Evolutionary conservation across 1,140 invertebrate genomes (phyloP).

Genomic region (Cyclargus thomasi): DNA sequence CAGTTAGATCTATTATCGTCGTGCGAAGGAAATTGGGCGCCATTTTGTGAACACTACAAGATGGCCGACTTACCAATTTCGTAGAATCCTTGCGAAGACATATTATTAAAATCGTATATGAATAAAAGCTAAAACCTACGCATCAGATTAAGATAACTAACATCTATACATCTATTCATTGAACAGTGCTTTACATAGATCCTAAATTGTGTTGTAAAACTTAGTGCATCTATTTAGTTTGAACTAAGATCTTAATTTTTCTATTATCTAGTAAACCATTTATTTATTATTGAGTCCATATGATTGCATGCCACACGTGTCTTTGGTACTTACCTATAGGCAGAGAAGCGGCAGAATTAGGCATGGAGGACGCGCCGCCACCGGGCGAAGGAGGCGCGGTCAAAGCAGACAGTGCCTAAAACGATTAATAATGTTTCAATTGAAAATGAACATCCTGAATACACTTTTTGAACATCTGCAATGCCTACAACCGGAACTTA

Average conservation of each 20-base stretch:
- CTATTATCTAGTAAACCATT: not conserved
- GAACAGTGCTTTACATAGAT: not conserved
- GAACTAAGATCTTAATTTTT: not conserved
- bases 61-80: slow-evolving; percentile 63
- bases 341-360: slow-evolving; percentile 59
- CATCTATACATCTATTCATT: not conserved
- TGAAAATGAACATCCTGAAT: too few relatives aligned
- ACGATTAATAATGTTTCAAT: not conserved
- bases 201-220: not conserved
- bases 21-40: slow-evolving; percentile 30
- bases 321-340: slow-evolving; percentile 51
- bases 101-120: slow-evolving; percentile 32
- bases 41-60: slow-evolving; percentile 38
- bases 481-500: too few relatives aligned
- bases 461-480: too few relatives aligned
- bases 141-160: slow-evolving; percentile 15
- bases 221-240: not conserved
- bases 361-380: slow-evolving; percentile 50
- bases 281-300: not conserved
- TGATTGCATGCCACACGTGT: not conserved
- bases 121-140: slow-evolving; percentile 16
- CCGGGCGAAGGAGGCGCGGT: slow-evolving; percentile 63
- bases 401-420: slow-evolving; percentile 50
- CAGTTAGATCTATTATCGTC: slow-evolving; percentile 16
- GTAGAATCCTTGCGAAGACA: slow-evolving; percentile 68